A percentile compares a stretch with the other conserved stretches of the same genome.
These are phyloP conservation scores for Microdon myrmicae DNA, from an alignment of 2,888 invertebrate genomes.

Conservation along the genomic window DNA sequence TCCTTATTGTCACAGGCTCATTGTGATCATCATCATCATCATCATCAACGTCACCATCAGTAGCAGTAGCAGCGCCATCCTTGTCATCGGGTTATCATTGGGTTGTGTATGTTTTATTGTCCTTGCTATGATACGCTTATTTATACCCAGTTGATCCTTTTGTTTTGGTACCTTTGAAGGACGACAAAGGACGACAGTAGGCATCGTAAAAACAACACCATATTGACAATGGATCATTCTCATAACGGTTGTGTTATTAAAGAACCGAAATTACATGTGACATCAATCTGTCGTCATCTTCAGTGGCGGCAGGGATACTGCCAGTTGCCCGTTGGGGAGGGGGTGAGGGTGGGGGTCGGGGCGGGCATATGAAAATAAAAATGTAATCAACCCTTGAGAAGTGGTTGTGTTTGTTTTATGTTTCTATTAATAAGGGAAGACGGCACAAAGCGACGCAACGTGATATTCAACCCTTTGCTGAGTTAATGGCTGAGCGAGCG, in stretches of 20 bases:
- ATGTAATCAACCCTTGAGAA: conserved; percentile 34
- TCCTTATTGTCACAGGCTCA: conserved; percentile 3
- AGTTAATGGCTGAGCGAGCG: neutral
- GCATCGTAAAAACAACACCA: conserved; percentile 22
- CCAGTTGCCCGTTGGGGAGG: too few species aligned
- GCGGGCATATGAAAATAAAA: conserved; percentile 28
- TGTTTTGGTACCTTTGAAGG: conserved; percentile 18
- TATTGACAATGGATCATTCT: conserved; percentile 48
- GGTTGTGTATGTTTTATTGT: conserved; percentile 25
- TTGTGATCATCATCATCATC: conserved; percentile 8
- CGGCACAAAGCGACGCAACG: conserved; percentile 1
- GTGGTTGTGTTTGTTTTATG: conserved; percentile 22
- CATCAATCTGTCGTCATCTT: conserved; percentile 37
- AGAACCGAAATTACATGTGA: conserved; percentile 22
- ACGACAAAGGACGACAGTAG: neutral
- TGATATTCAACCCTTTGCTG: conserved; percentile 17
- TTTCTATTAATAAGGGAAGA: conserved; percentile 6
- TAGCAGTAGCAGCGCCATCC: conserved; percentile 1
- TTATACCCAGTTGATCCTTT: conserved; percentile 43
- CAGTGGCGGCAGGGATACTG: too few species aligned
- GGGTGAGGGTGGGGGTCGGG: too few species aligned
- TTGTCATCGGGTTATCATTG: too few species aligned
- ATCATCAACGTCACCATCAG: neutral
- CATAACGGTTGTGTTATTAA: conserved; percentile 36
- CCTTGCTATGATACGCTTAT: conserved; percentile 43